Percentiles rank a stretch among this genome's conserved stretches.
These are phyloP conservation scores for Enteromius thamalakanensis DNA, from an alignment of 2,797 vertebrate genomes.

Conservation along the genomic window DNA sequence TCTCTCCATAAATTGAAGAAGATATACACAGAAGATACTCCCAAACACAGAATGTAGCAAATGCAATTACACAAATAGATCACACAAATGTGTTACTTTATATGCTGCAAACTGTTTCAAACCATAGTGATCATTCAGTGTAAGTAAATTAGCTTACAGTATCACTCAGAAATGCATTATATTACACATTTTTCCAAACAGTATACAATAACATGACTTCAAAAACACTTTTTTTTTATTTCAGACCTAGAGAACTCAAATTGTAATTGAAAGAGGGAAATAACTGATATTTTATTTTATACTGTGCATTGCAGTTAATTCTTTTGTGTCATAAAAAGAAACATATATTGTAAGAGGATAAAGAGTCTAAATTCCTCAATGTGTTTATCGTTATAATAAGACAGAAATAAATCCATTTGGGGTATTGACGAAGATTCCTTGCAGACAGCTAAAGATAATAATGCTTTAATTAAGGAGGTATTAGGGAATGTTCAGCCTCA, in stretches of 20 bases:
- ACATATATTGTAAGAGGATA: neutral
- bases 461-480: conserved; percentile 61
- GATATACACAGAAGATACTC: neutral
- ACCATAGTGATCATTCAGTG: neutral
- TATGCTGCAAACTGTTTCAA: neutral
- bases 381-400: conserved; percentile 22
- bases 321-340: neutral
- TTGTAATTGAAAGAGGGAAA: neutral
- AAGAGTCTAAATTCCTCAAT: neutral
- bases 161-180: conserved; percentile 7
- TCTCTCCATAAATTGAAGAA: neutral
- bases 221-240: neutral
- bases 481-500: conserved; percentile 61
- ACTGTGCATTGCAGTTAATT: neutral
- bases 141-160: neutral
- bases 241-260: neutral
- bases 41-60: neutral
- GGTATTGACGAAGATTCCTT: conserved; percentile 3
- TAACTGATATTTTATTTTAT: neutral
- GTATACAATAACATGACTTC: neutral
- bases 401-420: conserved; percentile 26
- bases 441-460: conserved; percentile 56
- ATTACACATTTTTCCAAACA: neutral
- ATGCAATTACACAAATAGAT: neutral
- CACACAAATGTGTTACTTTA: neutral